phyloP scores from a whole-genome alignment of 2,888 invertebrate genomes.

The Sarcophaga variegata region DNA sequence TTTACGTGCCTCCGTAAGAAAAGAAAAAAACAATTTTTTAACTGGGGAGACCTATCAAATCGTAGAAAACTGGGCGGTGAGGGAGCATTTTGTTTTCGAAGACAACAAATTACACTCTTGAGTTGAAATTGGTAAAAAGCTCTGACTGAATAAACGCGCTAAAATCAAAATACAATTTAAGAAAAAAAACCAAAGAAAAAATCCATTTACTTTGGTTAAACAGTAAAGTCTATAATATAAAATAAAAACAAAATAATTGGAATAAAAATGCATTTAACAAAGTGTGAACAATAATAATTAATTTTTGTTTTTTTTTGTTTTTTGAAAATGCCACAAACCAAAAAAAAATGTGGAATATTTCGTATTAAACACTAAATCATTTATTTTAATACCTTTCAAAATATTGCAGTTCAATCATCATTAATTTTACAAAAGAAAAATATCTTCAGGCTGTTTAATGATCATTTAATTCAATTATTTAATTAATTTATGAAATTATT shows the following conservation, averaged over 20 bases:
- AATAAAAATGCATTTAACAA: conserved; percentile 53
- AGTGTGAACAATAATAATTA: conserved; percentile 57
- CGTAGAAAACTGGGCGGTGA: background rate
- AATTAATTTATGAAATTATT: no score
- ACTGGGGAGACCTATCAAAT: background rate
- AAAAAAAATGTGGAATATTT: background rate
- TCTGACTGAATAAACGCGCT: conserved; percentile 32
- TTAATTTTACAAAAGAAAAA: no score
- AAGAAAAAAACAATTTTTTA: background rate
- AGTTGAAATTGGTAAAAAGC: conserved; percentile 6
- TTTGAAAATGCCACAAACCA: background rate
- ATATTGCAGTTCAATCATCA: no score
- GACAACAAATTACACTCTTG: background rate
- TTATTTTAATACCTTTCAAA: background rate
- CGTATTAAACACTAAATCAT: background rate
- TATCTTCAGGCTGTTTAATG: no score
- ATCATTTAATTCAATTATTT: no score
- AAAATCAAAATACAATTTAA: background rate
- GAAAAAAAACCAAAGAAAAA: background rate
- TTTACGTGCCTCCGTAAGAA: background rate
- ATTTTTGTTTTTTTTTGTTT: background rate
- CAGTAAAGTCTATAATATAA: background rate
- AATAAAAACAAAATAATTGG: background rate
- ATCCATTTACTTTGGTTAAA: background rate
- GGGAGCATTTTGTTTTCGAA: background rate